Percentiles rank a stretch among this genome's conserved stretches.
phyloP scores from a whole-genome alignment of 2,113 vertebrate species.

The Herpailurus yagouaroundi region DNA sequence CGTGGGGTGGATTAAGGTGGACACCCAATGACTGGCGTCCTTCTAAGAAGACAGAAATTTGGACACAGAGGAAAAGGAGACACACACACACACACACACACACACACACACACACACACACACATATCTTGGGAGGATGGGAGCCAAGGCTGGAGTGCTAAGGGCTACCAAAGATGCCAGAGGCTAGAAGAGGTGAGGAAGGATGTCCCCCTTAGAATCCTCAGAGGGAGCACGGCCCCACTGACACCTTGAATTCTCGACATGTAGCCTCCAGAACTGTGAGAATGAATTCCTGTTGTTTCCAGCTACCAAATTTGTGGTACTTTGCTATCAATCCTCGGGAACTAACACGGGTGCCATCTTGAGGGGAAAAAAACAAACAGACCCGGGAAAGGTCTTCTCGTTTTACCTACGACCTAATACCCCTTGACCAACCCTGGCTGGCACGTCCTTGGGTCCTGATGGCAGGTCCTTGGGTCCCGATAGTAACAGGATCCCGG shows the following conservation, averaged over 20 bases:
- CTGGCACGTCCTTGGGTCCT: neutral
- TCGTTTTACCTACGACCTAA: slow-evolving; percentile 20
- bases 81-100: neutral
- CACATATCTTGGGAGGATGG: neutral
- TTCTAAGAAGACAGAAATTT: slow-evolving; percentile 17
- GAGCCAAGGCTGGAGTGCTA: neutral
- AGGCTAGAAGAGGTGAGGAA: neutral
- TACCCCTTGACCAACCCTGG: neutral
- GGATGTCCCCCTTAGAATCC: neutral
- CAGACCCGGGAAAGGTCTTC: neutral
- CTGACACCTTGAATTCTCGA: neutral
- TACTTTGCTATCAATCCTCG: neutral
- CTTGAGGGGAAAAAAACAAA: neutral
- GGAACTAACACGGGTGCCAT: neutral
- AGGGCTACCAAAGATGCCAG: neutral
- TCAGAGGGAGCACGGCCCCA: neutral
- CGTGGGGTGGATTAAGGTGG: neutral
- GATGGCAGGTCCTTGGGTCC: neutral
- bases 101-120: too few species aligned
- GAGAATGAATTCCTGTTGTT: slow-evolving; percentile 26
- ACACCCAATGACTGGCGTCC: neutral
- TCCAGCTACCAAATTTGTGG: neutral
- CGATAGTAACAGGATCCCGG: neutral
- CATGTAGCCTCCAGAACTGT: neutral
- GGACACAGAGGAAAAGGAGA: neutral